These are phyloP conservation scores for Gryon sp. DNA, from an alignment of 1,140 invertebrate genomes.

Conservation along the genomic window DNA sequence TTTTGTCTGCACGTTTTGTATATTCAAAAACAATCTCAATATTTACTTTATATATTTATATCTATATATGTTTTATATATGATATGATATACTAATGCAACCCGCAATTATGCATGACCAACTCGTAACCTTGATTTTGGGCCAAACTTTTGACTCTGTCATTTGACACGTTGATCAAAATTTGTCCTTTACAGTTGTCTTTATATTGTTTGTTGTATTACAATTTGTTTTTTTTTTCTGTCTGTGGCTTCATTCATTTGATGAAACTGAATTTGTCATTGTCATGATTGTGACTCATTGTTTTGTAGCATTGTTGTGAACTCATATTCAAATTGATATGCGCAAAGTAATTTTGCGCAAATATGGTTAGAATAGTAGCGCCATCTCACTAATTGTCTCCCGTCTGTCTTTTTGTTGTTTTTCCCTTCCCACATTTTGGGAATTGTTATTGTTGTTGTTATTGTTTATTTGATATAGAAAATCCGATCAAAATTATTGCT, in stretches of 20 bases:
- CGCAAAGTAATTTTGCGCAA: conserved; percentile 30
- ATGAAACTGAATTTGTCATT: not conserved
- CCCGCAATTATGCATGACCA: conserved; percentile 24
- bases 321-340: conserved; percentile 1
- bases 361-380: conserved; percentile 41
- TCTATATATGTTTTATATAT: no score
- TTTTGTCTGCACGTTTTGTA: conserved; percentile 42
- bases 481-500: conserved; percentile 9
- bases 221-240: not conserved
- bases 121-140: no score
- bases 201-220: conserved; percentile 4
- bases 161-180: not conserved
- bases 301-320: not conserved
- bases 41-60: no score
- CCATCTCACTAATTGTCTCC: conserved; percentile 31
- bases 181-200: not conserved
- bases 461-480: conserved; percentile 1
- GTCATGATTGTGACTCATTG: not conserved
- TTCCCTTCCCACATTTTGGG: no score
- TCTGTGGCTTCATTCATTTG: not conserved
- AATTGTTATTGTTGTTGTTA: not conserved
- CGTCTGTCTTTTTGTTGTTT: not conserved
- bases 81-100: conserved; percentile 10
- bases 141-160: no score
- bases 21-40: conserved; percentile 17